Evolutionary conservation across 1,140 invertebrate species (phyloP).

Genomic region (Orchestia grillus): DNA sequence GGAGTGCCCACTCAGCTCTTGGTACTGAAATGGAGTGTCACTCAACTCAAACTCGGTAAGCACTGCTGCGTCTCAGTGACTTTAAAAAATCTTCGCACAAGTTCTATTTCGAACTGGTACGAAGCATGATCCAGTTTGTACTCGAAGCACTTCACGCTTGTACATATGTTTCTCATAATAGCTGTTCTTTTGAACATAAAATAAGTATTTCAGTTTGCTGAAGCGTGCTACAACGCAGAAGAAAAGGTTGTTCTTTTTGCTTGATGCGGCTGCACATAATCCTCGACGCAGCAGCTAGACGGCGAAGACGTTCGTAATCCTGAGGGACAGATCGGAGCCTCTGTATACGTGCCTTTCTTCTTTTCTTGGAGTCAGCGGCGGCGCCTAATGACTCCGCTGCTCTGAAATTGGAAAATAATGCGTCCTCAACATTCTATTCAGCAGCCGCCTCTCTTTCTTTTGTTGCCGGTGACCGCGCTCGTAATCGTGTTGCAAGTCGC

Average conservation of each 20-base stretch:
- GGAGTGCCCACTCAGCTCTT: neutral
- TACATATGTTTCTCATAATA: neutral
- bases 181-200: neutral
- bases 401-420: slow-evolving; percentile 54
- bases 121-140: neutral
- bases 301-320: neutral
- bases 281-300: neutral
- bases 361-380: slow-evolving; percentile 21
- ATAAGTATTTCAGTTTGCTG: neutral
- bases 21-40: neutral
- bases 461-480: neutral
- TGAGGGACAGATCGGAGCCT: slow-evolving; percentile 28
- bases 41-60: neutral
- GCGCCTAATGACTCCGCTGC: slow-evolving; percentile 38
- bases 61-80: neutral
- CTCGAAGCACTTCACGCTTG: neutral
- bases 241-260: neutral
- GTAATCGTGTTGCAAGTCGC: neutral
- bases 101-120: neutral
- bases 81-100: neutral
- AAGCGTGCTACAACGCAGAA: neutral
- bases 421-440: slow-evolving; percentile 44
- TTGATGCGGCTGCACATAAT: slow-evolving; percentile 28
- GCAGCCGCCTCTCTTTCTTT: neutral
- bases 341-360: slow-evolving; percentile 17